phyloP scores from a whole-genome alignment of 2,113 vertebrate genomes.

The Todiramphus saurophagus region DNA sequence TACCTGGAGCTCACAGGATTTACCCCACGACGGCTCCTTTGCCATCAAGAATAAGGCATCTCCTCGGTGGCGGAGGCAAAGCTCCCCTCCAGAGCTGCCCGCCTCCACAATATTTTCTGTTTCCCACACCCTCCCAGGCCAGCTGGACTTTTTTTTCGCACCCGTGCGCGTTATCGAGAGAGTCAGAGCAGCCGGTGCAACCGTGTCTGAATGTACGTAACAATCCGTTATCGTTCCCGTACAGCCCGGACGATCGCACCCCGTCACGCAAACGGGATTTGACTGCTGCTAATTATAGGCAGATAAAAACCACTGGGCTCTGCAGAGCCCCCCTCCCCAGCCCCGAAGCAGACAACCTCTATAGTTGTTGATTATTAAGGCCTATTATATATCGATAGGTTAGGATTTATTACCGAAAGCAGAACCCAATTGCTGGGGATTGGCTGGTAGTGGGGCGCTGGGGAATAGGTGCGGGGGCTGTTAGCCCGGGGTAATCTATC shows the following conservation, averaged over 20 bases:
- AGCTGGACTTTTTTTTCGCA: slow-evolving; percentile 59
- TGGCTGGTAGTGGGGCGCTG: slow-evolving; percentile 63
- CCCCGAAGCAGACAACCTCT: slow-evolving; percentile 57
- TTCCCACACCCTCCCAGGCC: slow-evolving; percentile 32
- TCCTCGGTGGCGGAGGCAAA: background rate
- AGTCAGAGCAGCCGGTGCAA: slow-evolving; percentile 47
- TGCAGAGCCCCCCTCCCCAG: slow-evolving; percentile 11
- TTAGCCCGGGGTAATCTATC: slow-evolving; percentile 79
- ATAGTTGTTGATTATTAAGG: slow-evolving; percentile 72
- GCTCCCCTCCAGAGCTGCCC: background rate
- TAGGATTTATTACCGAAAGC: slow-evolving; percentile 78
- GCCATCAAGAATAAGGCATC: background rate
- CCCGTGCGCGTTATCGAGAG: background rate
- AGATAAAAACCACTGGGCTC: slow-evolving; percentile 36
- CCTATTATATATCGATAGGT: slow-evolving; percentile 78
- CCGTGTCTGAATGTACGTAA: slow-evolving; percentile 36
- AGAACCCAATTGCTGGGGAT: slow-evolving; percentile 57
- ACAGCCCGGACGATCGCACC: background rate
- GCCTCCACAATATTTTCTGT: background rate
- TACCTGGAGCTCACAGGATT: accelerated
- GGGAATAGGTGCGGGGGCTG: slow-evolving; percentile 74
- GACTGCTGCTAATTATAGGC: slow-evolving; percentile 73
- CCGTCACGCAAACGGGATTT: slow-evolving; percentile 10
- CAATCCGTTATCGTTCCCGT: slow-evolving; percentile 31
- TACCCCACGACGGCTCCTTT: background rate